Evolutionary conservation across 2,888 invertebrate species (phyloP), one percentile per base, ranked within the genome.

Genomic region (Cylloceria caligata): DNA sequence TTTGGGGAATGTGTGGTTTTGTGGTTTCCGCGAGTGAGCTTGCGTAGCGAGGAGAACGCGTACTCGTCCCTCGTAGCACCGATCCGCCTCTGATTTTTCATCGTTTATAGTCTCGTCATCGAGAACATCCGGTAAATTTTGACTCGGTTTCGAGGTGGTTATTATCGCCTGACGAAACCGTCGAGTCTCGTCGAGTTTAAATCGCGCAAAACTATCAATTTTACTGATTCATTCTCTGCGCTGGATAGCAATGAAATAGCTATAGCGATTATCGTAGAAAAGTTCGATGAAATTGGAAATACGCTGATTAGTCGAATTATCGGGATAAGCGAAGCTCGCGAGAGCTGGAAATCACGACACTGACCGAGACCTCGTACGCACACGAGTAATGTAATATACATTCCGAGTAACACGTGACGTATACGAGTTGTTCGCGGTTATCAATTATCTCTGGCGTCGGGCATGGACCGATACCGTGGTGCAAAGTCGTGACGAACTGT

Each of bases 1-100:
- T 88, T 89, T 89, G 89, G 88, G 88, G 90, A 90, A 91, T 91
- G 81, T 92, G 92, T 86, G 92, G 92, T 92, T 91, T 91, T 91
- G 92, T 81, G 92, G 92, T 91, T 92, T 92, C 89, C 92, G 90
- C 83, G 74, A 82, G 72, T 36, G 73, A 57, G 39, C 45, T 47
- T 27, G 72, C 67, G 42, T 34, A 73, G 62, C 76, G 49, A 81
- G 30, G 49, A 47, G 57, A 64, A 49, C 36, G 36, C 64, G 27
- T n/a, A 16, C 16, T 45, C 55, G 65, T 55, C 74, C 30, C 80
- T 60, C 49, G 24, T 21, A 7, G 9, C 49, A 11, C 64, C 24
- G 71, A 78, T 62, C 64, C 45, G 75, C 67, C 68, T 77, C 72
- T 68, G 42, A 49, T 68, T 74, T 79, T 83, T 82, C 65, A 68